Base-by-base conservation (phyloP, 2,797 vertebrate species). In the Alectoris magna region DNA sequence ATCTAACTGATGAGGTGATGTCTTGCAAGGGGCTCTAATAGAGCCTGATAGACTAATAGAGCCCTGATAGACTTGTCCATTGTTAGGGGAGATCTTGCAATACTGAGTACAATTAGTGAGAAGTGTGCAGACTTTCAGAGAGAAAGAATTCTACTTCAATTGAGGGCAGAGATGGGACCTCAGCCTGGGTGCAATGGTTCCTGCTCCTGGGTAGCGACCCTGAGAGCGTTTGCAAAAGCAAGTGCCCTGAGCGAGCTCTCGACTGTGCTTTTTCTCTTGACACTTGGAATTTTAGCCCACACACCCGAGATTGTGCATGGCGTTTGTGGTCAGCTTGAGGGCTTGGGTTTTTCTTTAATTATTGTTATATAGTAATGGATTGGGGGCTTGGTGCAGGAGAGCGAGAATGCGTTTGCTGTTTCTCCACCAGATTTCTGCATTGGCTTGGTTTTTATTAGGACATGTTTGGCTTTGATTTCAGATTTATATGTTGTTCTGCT, bases 381-480 rank as follows among this genome's bases (percentile, higher is more conserved):
- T 6, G 3, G 9, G 38, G 46, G 3, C 31, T 93, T 75, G 76
- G 66, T 58, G 58, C 11, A 87, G 16, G 58, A 14, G 29, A 86
- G 27, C 0, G 0, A 72, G 73, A 72, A 81, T 3, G 68, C 22
- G 8, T 74, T 90, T 92, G 63, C 70, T 74, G 39, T 84, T 95
- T 77, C 76, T 53, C 39, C 49, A 72, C 22, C 59, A 86, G 81
- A 12, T 91, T 79, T 88, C 69, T 68, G 55, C 19, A 1, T 51
- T 39, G 53, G 29, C 22, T 87, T 79, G 64, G 4, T 70, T 85
- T 95, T 84, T 84, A 69, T 88, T 14, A 67, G 66, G 88, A 87
- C 75, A 51, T 2, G 34, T 46, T 94, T 79, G 69, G 74, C 85
- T 95, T 95, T 87, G 87, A 92, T 83, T 95, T 92, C 69, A 36